Conservation (phyloP, 2,113 vertebrate species). For the Xenotilapia leptura region DNA sequence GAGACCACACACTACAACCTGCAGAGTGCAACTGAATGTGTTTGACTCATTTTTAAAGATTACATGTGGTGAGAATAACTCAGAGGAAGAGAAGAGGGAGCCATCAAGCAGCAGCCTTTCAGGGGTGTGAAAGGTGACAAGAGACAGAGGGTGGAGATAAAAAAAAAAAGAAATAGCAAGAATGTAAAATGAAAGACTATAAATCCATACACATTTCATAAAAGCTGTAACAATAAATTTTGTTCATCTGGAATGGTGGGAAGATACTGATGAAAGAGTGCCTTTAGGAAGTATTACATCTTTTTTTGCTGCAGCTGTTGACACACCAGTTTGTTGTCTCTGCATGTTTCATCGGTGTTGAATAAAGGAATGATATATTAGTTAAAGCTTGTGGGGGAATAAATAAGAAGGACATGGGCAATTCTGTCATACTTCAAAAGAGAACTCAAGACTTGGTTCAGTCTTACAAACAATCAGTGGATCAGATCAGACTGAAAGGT, state of each 20-base stretch:
- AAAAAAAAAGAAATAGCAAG: not conserved
- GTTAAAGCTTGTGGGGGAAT: not conserved
- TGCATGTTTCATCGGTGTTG: not conserved
- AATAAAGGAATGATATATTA: not conserved
- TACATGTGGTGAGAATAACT: not conserved
- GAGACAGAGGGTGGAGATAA: not conserved
- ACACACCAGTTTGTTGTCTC: not conserved
- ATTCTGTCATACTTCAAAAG: not conserved
- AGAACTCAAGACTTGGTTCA: not conserved
- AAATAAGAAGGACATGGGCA: not conserved
- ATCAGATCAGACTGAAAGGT: not conserved
- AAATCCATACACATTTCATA: not conserved
- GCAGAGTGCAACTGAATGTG: not conserved
- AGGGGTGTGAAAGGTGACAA: not conserved
- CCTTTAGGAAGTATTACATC: not conserved
- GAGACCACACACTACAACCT: conserved; percentile 38
- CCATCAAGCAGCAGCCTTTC: not conserved
- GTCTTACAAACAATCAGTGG: not conserved
- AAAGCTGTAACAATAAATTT: not conserved
- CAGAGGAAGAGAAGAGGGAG: not conserved
- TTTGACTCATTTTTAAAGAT: conserved; percentile 16
- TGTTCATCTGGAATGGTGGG: not conserved
- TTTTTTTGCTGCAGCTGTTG: not conserved
- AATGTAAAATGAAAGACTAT: not conserved
- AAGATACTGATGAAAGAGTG: not conserved